Base-by-base conservation (phyloP, 1,140 invertebrate species). In the Ptiloglossa arizonensis region DNA sequence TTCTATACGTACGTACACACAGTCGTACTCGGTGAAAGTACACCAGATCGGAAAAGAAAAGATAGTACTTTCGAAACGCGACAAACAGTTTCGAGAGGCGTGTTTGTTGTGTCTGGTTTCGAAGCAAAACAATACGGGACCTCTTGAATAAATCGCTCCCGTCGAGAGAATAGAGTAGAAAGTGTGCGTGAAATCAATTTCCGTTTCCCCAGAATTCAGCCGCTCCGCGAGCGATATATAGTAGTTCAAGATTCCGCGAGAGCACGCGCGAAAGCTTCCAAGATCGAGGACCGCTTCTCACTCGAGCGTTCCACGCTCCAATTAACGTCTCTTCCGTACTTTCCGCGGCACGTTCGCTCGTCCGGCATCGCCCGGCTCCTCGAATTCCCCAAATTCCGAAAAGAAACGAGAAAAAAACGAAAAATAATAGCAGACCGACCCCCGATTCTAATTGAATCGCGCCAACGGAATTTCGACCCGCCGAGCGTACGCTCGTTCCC, bases 241-340 rank as follows among this genome's bases (percentile, higher is more conserved):
- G n/a, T n/a, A 56, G 35, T 24, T 29, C 24, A 6, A 27, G 35
- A 57, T 44, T 57, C 35, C 13, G 15, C n/a, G n/a, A 52, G 50
- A 2, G 52, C 52, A 41, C 50, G 50, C 52, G 67, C 35, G 52
- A 70, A 70, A 70, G 67, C 52, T 70, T 41, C 29, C 67, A 44
- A 56, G 52, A 70, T 70, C 67, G 67, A 70, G 52, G 67, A 70
- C 67, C 57, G 38, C 50, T 57, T 57, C 52, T 27, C 44, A 17
- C 67, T 44, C 35, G 50, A 70, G 35, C 38, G 27, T 46, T 59
- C 6, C 68, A 59, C 54, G 68, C 68, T 70, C 52, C 54, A 59
- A 46, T 70, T 70, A 70, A 59, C 68, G 27, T 22, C 27, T 27
- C 22, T 29, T 70, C 68, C 38, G 68, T 24, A 56, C 24, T 70